Conservation (phyloP, 2,888 invertebrate species). For the Philopedon plagiatum region DNA sequence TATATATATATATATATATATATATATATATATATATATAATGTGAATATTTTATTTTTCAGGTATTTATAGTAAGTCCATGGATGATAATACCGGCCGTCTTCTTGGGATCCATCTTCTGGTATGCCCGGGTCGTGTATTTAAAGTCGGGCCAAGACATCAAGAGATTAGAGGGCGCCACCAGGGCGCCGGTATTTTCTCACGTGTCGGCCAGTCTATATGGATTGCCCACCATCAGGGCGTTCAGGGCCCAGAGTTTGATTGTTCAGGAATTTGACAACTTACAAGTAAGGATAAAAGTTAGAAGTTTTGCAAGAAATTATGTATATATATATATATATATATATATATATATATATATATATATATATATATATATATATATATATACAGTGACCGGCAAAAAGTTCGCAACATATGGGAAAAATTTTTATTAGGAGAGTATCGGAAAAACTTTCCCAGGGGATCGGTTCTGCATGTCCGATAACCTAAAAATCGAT, state of each 20-base stretch:
- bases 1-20: too few relatives aligned
- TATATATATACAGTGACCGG: too few relatives aligned
- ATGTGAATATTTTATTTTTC: neutral
- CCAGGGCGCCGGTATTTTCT: slow-evolving; percentile 89
- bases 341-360: too few relatives aligned
- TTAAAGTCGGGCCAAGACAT: slow-evolving; percentile 81
- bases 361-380: too few relatives aligned
- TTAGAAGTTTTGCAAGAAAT: too few relatives aligned
- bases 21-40: too few relatives aligned
- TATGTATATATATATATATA: too few relatives aligned
- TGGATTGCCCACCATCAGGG: slow-evolving; percentile 90
- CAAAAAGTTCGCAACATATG: too few relatives aligned
- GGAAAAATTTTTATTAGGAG: too few relatives aligned
- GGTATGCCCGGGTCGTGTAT: slow-evolving; percentile 77
- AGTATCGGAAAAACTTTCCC: too few relatives aligned
- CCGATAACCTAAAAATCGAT: too few relatives aligned
- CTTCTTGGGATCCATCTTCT: slow-evolving; percentile 76
- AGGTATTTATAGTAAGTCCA: slow-evolving; percentile 79
- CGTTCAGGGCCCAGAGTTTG: slow-evolving; percentile 80
- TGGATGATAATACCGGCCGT: slow-evolving; percentile 77
- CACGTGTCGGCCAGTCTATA: slow-evolving; percentile 90
- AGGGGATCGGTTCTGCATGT: too few relatives aligned
- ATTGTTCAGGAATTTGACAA: slow-evolving; percentile 83
- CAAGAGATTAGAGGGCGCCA: slow-evolving; percentile 75
- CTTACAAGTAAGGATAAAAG: slow-evolving; percentile 38